Evolutionary conservation across 2,797 vertebrate species (phyloP).

Genomic region (Amblyraja radiata): DNA sequence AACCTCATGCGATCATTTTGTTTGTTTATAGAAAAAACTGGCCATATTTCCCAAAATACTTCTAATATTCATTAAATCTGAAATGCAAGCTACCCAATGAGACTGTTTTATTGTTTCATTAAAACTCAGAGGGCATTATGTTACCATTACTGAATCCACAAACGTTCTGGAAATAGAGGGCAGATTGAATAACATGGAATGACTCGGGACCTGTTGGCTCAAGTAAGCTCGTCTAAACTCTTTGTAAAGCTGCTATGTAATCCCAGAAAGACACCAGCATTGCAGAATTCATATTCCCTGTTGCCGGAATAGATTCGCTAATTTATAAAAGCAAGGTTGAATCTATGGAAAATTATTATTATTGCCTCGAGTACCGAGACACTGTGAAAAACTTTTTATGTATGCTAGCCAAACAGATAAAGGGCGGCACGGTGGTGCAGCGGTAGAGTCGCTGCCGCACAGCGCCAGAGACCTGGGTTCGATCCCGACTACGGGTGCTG

Average conservation of each 20-base stretch:
- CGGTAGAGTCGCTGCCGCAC: no score
- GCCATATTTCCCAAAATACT: background rate
- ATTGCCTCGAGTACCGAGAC: no score
- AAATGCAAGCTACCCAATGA: background rate
- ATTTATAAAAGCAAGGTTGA: slow-evolving; percentile 3
- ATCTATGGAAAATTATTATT: background rate
- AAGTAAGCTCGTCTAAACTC: background rate
- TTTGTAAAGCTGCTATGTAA: background rate
- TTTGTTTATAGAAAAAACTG: background rate
- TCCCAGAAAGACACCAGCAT: background rate
- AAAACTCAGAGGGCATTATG: background rate
- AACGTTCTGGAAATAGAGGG: background rate
- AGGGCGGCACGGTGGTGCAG: no score
- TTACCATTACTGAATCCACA: slow-evolving; percentile 16
- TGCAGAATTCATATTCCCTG: background rate
- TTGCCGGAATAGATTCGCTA: background rate
- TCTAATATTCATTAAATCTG: slow-evolving; percentile 21
- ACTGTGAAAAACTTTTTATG: no score
- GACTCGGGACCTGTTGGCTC: background rate
- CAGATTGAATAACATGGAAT: slow-evolving; percentile 2
- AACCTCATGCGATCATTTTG: background rate
- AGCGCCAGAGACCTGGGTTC: no score
- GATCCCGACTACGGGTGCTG: no score
- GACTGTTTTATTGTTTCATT: background rate
- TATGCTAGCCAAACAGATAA: no score